A percentile compares a stretch with the other conserved stretches of the same genome.
These are phyloP conservation scores for honey bee (Apis mellifera) DNA, from an alignment of 1,140 invertebrate genomes.

Conservation along the genomic window DNA sequence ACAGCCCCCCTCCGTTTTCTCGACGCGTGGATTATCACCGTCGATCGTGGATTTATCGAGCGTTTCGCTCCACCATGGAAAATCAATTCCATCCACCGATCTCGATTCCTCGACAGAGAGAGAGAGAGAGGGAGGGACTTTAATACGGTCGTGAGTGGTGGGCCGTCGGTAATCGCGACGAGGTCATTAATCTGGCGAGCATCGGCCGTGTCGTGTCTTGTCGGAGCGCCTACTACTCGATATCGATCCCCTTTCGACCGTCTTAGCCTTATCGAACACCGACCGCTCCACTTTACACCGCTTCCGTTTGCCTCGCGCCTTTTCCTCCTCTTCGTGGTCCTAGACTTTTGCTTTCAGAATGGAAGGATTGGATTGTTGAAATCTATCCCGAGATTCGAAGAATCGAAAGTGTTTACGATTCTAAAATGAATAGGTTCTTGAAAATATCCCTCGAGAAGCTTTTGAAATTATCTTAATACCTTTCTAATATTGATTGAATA, in stretches of 20 bases:
- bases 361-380: no score
- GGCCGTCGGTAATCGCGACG: constrained; percentile 63
- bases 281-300: no score
- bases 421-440: no score
- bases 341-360: no score
- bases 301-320: no score
- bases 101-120: constrained; percentile 65
- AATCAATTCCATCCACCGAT: constrained; percentile 72
- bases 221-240: constrained; percentile 56
- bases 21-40: constrained; percentile 10
- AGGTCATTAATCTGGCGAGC: constrained; percentile 70
- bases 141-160: constrained; percentile 66
- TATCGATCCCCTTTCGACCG: constrained; percentile 61
- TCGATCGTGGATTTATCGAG: constrained; percentile 45
- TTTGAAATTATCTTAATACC: no score
- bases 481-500: no score
- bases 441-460: no score
- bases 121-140: constrained; percentile 55
- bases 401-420: no score
- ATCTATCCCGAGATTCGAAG: no score
- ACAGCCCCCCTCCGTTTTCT: not conserved
- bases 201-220: constrained; percentile 62
- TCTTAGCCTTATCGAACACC: not conserved
- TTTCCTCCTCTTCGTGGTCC: no score
- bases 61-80: constrained; percentile 56